Evolutionary conservation across 1,140 invertebrate genomes (phyloP).

Genomic region (Brachystomella parvula): DNA sequence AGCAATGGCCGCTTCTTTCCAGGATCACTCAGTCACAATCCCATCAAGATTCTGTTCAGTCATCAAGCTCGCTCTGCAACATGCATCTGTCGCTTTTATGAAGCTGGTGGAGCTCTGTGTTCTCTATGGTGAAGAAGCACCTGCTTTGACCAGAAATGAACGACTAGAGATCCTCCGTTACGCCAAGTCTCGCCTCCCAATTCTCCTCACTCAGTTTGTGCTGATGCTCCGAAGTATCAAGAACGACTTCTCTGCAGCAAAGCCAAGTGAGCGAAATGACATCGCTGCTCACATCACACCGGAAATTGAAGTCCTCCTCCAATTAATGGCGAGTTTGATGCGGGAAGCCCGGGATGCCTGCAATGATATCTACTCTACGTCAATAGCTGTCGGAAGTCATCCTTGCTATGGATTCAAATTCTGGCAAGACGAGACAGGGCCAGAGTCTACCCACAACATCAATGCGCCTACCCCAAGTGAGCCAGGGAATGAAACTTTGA

Average conservation of each 20-base stretch:
- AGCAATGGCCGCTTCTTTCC: conserved; percentile 30
- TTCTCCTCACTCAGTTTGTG: conserved; percentile 55
- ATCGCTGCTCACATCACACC: conserved; percentile 56
- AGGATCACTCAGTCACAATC: conserved; percentile 41
- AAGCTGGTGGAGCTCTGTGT: conserved; percentile 39
- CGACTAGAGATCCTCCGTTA: conserved; percentile 51
- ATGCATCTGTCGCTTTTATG: conserved; percentile 49
- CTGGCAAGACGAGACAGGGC: conserved; percentile 13
- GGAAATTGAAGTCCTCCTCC: conserved; percentile 52
- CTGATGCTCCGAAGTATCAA: conserved; percentile 53
- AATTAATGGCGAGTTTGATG: conserved; percentile 42
- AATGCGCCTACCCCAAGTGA: background rate
- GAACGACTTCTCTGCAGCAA: conserved; percentile 51
- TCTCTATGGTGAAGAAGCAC: conserved; percentile 38
- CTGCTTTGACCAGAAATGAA: conserved; percentile 37
- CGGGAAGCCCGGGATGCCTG: conserved; percentile 32
- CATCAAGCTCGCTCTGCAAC: conserved; percentile 53
- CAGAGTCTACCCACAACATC: background rate
- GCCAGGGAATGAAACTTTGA: conserved; percentile 13
- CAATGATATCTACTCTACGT: conserved; percentile 30
- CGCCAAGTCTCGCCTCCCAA: conserved; percentile 54
- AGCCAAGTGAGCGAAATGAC: conserved; percentile 50
- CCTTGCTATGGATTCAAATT: conserved; percentile 8
- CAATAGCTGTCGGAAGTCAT: background rate
- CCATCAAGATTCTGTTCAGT: conserved; percentile 53